A percentile compares a stretch with the other conserved stretches of the same genome.
Evolutionary conservation across 1,140 invertebrate genomes (phyloP).

Genomic region (Ceratosolen fusciceps): DNA sequence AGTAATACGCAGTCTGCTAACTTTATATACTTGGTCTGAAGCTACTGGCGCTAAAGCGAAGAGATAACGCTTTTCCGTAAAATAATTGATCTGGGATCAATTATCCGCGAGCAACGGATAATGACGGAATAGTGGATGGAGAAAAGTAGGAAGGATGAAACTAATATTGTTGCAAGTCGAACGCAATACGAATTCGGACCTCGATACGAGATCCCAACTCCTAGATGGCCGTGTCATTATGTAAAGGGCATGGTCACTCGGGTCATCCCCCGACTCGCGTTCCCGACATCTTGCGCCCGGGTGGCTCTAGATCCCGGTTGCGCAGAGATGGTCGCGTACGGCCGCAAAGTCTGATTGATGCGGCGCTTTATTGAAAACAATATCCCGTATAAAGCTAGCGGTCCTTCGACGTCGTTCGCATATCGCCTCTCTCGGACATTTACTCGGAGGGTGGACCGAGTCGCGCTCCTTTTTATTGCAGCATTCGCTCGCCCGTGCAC

Average conservation of each 20-base stretch:
- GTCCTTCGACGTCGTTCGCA: constrained; percentile 34
- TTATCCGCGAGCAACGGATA: too few relatives aligned
- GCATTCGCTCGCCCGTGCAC: not conserved
- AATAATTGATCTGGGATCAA: too few relatives aligned
- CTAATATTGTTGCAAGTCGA: too few relatives aligned
- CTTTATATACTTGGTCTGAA: too few relatives aligned
- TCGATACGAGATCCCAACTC: too few relatives aligned
- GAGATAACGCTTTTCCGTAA: too few relatives aligned
- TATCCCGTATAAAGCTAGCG: constrained; percentile 58
- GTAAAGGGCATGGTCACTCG: constrained; percentile 70
- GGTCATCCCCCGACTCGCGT: constrained; percentile 64
- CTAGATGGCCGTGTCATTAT: constrained; percentile 65
- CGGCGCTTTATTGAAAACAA: constrained; percentile 69
- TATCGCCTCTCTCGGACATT: constrained; percentile 22
- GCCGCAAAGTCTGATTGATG: constrained; percentile 68
- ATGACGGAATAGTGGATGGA: too few relatives aligned
- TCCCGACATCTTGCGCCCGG: constrained; percentile 64
- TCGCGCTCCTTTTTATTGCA: constrained; percentile 15
- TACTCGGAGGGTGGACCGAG: constrained; percentile 28
- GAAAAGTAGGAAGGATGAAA: too few relatives aligned
- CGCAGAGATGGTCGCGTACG: constrained; percentile 40
- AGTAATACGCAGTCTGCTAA: too few relatives aligned
- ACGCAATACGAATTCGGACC: too few relatives aligned
- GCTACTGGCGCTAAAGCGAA: too few relatives aligned
- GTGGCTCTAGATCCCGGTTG: constrained; percentile 51